Conservation (phyloP, 1,140 invertebrate species). For the Ganaspis sp. region DNA sequence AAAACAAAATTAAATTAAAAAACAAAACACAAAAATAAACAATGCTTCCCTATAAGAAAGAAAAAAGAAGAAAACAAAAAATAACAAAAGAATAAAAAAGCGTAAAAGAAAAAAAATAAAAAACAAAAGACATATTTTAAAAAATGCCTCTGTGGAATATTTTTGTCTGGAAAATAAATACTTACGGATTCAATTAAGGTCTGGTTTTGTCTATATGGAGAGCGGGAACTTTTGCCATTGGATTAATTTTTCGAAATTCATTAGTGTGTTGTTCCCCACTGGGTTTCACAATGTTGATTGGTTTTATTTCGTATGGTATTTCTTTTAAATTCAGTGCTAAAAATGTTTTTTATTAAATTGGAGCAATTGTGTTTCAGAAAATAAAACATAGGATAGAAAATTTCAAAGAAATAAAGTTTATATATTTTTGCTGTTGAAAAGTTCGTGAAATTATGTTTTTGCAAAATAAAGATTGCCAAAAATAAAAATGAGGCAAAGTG, state of each 20-base stretch:
- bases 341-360: constrained; percentile 47
- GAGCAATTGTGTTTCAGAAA: background rate
- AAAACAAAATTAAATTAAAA: no score
- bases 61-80: background rate
- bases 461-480: no score
- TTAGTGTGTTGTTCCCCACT: constrained; percentile 91
- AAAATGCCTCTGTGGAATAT: no score
- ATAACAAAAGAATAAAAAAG: background rate
- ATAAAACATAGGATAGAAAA: background rate
- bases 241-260: constrained; percentile 93
- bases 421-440: no score
- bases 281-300: constrained; percentile 92
- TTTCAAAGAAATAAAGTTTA: no score
- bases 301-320: constrained; percentile 95
- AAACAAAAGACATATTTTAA: no score
- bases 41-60: background rate
- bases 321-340: constrained; percentile 93
- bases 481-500: no score
- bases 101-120: constrained; percentile 14
- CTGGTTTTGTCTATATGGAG: constrained; percentile 87
- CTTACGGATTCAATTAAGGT: constrained; percentile 90
- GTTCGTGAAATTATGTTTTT: no score
- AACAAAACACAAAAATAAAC: no score
- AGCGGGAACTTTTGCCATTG: constrained; percentile 95
- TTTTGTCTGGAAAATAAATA: constrained; percentile 15